A percentile compares a stretch with the other conserved stretches of the same genome.
phyloP scores from a whole-genome alignment of 2,888 invertebrate species.

The Empis stercorea region DNA sequence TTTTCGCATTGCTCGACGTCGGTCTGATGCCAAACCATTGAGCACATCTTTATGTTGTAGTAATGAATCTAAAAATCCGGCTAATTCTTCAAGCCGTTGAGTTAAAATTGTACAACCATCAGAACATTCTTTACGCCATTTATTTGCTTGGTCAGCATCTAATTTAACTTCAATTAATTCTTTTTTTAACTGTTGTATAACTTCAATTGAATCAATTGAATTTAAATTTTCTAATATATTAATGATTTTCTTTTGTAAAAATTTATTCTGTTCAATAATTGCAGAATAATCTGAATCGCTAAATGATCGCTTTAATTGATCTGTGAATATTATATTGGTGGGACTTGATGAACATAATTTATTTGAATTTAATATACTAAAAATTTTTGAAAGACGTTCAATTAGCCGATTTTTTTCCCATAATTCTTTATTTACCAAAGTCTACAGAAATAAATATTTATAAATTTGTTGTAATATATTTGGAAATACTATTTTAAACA shows the following conservation, averaged over 20 bases:
- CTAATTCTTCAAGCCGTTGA: conserved; percentile 45
- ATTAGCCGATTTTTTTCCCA: conserved; percentile 46
- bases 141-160: conserved; percentile 27
- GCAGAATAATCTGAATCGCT: conserved; percentile 26
- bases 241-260: conserved; percentile 30
- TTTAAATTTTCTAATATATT: conserved; percentile 24
- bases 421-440: conserved; percentile 42
- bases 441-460: conserved; percentile 24
- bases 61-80: conserved; percentile 45
- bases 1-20: conserved; percentile 40
- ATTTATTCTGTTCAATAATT: conserved; percentile 28
- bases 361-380: conserved; percentile 15
- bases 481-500: too few species aligned
- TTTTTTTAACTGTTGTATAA: conserved; percentile 20
- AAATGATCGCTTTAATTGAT: conserved; percentile 26
- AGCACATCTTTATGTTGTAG: conserved; percentile 43
- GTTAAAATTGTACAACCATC: conserved; percentile 37
- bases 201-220: conserved; percentile 16
- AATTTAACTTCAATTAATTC: conserved; percentile 23
- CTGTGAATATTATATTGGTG: conserved; percentile 11
- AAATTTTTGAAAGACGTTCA: conserved; percentile 37
- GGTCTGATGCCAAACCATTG: conserved; percentile 39
- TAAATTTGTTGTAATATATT: neutral
- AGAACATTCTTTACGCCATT: conserved; percentile 29
- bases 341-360: conserved; percentile 12